Evolutionary conservation across 1,140 invertebrate genomes (phyloP).

Genomic region (Zaprionus ghesquierei): DNA sequence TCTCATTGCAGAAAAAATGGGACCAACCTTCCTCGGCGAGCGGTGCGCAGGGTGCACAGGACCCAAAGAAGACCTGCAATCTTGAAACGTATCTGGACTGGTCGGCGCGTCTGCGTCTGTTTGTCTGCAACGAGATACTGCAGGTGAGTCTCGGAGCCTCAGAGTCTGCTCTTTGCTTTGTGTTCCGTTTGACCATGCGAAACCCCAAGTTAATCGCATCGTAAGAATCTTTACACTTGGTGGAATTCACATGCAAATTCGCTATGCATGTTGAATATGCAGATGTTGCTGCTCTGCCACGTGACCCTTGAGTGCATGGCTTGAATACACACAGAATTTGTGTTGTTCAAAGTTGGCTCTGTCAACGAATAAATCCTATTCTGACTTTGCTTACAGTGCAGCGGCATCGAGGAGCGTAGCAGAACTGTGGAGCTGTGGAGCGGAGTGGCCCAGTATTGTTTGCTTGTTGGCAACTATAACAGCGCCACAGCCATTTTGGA

Average conservation of each 20-base stretch:
- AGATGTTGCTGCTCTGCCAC: background rate
- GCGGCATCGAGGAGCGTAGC: slow-evolving; percentile 69
- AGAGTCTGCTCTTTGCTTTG: background rate
- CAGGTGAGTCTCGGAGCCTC: slow-evolving; percentile 68
- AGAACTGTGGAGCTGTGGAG: slow-evolving; percentile 69
- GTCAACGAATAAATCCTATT: slow-evolving; percentile 37
- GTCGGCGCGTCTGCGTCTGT: slow-evolving; percentile 79
- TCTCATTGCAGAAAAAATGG: slow-evolving; percentile 65
- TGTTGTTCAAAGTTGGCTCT: background rate
- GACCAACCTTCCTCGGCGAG: slow-evolving; percentile 70
- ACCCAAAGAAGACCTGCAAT: slow-evolving; percentile 82
- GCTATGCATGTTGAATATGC: slow-evolving; percentile 56
- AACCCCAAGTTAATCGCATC: slow-evolving; percentile 41
- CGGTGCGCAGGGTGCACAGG: slow-evolving; percentile 68
- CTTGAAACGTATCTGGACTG: slow-evolving; percentile 81
- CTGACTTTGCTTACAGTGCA: slow-evolving; percentile 51
- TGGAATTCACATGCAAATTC: slow-evolving; percentile 63
- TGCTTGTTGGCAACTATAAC: slow-evolving; percentile 69
- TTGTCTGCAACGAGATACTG: slow-evolving; percentile 82
- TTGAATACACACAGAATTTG: background rate
- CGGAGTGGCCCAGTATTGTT: slow-evolving; percentile 68
- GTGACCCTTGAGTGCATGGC: slow-evolving; percentile 4
- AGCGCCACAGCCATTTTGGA: slow-evolving; percentile 81
- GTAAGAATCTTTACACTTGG: slow-evolving; percentile 49
- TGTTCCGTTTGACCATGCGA: background rate